A percentile compares a stretch with the other conserved stretches of the same genome.
These are phyloP conservation scores for Narcine bancroftii DNA, from an alignment of 2,113 vertebrate species.

Conservation along the genomic window DNA sequence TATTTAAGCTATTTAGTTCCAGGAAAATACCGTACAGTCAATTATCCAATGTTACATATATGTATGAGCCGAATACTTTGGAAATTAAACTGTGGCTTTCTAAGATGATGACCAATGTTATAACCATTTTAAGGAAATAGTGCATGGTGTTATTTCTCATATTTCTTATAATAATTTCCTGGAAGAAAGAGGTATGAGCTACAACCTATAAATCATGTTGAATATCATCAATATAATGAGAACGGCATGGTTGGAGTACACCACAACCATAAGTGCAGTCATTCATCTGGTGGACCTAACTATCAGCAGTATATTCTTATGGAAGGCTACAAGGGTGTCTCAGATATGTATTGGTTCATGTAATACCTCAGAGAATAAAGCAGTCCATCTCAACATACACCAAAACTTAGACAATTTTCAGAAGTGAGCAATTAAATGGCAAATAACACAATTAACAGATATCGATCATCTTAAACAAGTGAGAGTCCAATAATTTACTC, in stretches of 20 bases:
- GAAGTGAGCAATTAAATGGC: no score
- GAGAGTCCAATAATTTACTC: no score
- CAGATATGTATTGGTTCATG: not conserved
- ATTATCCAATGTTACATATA: not conserved
- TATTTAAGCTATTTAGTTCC: not conserved
- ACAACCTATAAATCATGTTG: not conserved
- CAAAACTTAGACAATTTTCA: no score
- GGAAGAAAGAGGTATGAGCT: not conserved
- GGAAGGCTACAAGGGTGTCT: not conserved
- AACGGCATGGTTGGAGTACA: not conserved
- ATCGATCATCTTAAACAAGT: no score
- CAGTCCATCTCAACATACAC: no score
- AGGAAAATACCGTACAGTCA: not conserved
- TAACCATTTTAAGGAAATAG: not conserved
- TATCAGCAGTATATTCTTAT: not conserved
- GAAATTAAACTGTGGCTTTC: not conserved
- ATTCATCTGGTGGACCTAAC: not conserved
- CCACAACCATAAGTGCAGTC: not conserved
- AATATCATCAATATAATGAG: not conserved
- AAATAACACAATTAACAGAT: no score
- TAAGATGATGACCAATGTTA: not conserved
- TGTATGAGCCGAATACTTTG: not conserved
- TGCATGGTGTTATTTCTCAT: not conserved
- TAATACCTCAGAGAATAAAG: no score
- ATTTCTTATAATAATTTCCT: not conserved